These are phyloP conservation scores for Drosophila rufa DNA, from an alignment of 1,140 invertebrate species.

Conservation along the genomic window DNA sequence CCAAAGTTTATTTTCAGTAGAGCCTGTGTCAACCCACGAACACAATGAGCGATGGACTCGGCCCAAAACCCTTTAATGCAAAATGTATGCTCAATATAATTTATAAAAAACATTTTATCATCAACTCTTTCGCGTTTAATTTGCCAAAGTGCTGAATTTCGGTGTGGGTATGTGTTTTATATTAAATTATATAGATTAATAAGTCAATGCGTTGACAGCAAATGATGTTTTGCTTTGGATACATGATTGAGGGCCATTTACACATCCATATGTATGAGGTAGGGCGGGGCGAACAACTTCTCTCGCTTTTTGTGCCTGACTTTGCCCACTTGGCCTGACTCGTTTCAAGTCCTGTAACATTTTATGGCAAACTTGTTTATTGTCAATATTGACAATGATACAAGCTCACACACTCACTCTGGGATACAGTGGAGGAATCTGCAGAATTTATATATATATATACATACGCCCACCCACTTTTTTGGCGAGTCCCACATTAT, in stretches of 20 bases:
- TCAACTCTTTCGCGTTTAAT: constrained; percentile 48
- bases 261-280: constrained; percentile 31
- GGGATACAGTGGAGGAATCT: constrained; percentile 1
- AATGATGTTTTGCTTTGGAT: constrained; percentile 49
- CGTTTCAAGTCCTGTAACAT: constrained; percentile 58
- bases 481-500: constrained; percentile 62
- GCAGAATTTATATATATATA: constrained; percentile 3
- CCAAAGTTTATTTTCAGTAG: constrained; percentile 70
- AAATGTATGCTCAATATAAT: constrained; percentile 73
- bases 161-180: constrained; percentile 9
- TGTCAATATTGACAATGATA: constrained; percentile 83
- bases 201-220: constrained; percentile 68
- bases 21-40: constrained; percentile 54
- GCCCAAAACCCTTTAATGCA: constrained; percentile 27
- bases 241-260: constrained; percentile 69
- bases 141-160: constrained; percentile 59
- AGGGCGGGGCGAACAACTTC: constrained; percentile 3
- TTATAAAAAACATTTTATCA: constrained; percentile 76
- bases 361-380: constrained; percentile 83
- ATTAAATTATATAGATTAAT: constrained; percentile 61
- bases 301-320: constrained; percentile 1
- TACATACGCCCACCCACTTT: constrained; percentile 20
- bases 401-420: constrained; percentile 14
- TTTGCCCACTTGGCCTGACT: constrained; percentile 31
- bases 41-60: constrained; percentile 70